phyloP scores from a whole-genome alignment of 2,113 vertebrate genomes.

The Morone chrysops region DNA sequence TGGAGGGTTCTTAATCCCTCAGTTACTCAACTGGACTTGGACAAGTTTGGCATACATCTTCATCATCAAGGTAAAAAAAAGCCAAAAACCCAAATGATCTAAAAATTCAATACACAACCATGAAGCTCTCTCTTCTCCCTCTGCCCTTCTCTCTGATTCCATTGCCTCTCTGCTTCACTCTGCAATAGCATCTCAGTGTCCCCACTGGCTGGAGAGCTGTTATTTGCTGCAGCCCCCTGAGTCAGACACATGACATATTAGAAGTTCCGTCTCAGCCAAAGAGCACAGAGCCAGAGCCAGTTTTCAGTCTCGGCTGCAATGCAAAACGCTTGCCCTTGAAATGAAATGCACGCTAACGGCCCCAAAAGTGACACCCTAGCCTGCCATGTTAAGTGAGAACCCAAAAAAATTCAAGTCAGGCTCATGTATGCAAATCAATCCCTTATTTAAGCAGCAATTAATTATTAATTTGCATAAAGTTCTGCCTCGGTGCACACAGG shows the following conservation, averaged over 20 bases:
- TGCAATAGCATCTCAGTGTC: slow-evolving; percentile 44
- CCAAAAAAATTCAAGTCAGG: slow-evolving; percentile 6
- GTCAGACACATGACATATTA: slow-evolving; percentile 61
- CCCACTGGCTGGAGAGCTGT: slow-evolving; percentile 35
- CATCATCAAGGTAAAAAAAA: neutral
- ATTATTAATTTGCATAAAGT: slow-evolving; percentile 70
- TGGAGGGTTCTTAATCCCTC: slow-evolving; percentile 24
- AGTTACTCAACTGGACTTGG: neutral
- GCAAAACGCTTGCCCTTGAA: slow-evolving; percentile 57
- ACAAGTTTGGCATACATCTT: neutral
- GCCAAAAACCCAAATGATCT: neutral
- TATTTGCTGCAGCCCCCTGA: slow-evolving; percentile 65
- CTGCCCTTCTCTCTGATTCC: slow-evolving; percentile 17
- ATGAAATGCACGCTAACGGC: slow-evolving; percentile 31
- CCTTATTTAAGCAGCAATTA: slow-evolving; percentile 65
- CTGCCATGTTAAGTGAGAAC: slow-evolving; percentile 10
- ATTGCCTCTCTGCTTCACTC: slow-evolving; percentile 12
- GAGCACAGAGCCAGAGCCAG: slow-evolving; percentile 27
- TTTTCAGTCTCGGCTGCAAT: slow-evolving; percentile 46
- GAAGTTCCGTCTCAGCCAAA: slow-evolving; percentile 56
- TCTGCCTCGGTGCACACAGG: slow-evolving; percentile 15
- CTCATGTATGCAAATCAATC: slow-evolving; percentile 66
- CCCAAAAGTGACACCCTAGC: slow-evolving; percentile 25
- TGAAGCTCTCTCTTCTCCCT: slow-evolving; percentile 9
- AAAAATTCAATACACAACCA: slow-evolving; percentile 9